These are phyloP conservation scores for Thecocarcelia acutangulata DNA, from an alignment of 2,888 invertebrate genomes.

Conservation along the genomic window DNA sequence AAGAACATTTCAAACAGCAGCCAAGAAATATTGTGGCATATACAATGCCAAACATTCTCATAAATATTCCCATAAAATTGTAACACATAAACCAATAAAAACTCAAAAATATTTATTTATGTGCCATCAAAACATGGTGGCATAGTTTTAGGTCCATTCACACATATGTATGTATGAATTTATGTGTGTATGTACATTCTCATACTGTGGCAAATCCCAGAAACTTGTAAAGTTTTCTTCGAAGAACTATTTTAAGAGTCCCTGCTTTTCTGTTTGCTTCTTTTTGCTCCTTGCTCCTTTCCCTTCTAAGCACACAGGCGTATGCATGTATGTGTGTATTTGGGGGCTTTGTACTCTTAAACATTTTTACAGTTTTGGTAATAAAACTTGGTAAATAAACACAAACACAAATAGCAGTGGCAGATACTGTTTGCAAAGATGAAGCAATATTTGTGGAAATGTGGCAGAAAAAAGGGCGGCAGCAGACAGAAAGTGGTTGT, in stretches of 20 bases:
- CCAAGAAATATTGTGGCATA: conserved; percentile 15
- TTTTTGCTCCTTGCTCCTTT: conserved; percentile 13
- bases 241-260: conserved; percentile 25
- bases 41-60: conserved; percentile 27
- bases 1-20: not conserved
- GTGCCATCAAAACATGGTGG: conserved; percentile 41
- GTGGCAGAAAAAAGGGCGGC: not conserved
- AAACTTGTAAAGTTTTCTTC: conserved; percentile 52
- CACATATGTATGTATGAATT: not conserved
- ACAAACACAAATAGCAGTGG: conserved; percentile 7
- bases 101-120: conserved; percentile 36
- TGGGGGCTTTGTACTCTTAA: not conserved
- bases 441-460: conserved; percentile 25
- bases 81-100: conserved; percentile 40
- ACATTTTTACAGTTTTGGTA: conserved; percentile 24
- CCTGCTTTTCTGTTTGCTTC: conserved; percentile 1
- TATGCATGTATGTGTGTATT: not conserved
- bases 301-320: not conserved
- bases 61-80: conserved; percentile 48
- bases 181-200: no score
- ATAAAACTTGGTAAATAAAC: conserved; percentile 40
- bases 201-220: conserved; percentile 37
- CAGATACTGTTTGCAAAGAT: conserved; percentile 10
- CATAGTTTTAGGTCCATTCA: conserved; percentile 63
- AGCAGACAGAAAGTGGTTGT: conserved; percentile 16